Evolutionary conservation across 2,113 vertebrate genomes (phyloP).

Genomic region (Clarias macrocephalus): DNA sequence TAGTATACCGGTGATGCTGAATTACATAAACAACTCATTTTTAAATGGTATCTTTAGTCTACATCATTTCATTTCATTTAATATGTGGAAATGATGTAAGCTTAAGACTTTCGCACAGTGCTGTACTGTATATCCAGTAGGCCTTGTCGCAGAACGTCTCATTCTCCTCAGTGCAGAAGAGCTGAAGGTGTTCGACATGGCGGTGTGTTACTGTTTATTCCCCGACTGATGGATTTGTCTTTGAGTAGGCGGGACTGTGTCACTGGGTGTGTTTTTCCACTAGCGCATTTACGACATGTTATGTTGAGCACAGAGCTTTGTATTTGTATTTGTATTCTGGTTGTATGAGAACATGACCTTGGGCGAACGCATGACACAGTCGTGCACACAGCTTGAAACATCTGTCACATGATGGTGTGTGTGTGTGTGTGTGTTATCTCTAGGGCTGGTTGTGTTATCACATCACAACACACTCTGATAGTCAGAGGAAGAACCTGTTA

Average conservation of each 20-base stretch:
- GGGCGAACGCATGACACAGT: not conserved
- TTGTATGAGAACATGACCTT: not conserved
- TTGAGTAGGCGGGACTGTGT: not conserved
- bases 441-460: not conserved
- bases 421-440: not conserved
- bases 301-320: not conserved
- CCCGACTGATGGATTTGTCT: not conserved
- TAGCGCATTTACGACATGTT: not conserved
- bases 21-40: too few species aligned
- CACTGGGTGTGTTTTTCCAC: not conserved
- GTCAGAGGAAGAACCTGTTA: not conserved
- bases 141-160: too few species aligned
- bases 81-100: too few species aligned
- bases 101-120: too few species aligned
- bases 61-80: too few species aligned
- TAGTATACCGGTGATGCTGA: too few species aligned
- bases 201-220: not conserved
- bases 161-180: not conserved
- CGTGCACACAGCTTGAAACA: slow-evolving; percentile 4
- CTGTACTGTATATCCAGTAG: too few species aligned
- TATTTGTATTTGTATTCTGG: slow-evolving; percentile 3
- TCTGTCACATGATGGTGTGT: slow-evolving; percentile 4
- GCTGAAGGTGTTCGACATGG: not conserved
- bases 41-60: too few species aligned
- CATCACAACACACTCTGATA: not conserved